Evolutionary conservation across 2,113 vertebrate genomes (phyloP), one percentile per base, ranked within the genome.

Genomic region (Lophochroa leadbeateri): DNA sequence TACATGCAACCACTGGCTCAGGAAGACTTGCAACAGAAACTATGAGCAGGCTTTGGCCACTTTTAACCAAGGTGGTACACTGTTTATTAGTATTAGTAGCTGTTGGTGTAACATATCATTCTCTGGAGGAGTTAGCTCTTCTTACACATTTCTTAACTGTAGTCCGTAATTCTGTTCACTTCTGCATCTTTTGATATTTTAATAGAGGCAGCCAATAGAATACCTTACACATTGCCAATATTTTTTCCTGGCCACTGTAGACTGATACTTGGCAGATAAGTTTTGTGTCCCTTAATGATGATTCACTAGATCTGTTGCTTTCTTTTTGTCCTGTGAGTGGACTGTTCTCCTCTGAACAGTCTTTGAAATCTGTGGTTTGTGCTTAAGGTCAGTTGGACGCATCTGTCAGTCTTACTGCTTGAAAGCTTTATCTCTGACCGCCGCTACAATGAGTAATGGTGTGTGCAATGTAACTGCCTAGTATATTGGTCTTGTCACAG

Each of bases 401-500:
- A 23, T 16, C 31, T 78, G 11, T 78, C 65, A 68, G 28, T 41
- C 21, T 23, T 49, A 11, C 17, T 49, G 13, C 72, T 78, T 75
- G 74, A 68, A 64, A 50, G 43, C 43, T 91, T 82, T 82, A 39
- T 67, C 50, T 77, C 47, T 79, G 50, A 43, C 29, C 27, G 21
- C 17, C 24, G 7, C 28, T 50, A 0, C 65, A 50, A 2, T 20
- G 65, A 10, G 20, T 18, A 10, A 7, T 20, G 29, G 10, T 58
- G 65, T 58, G 25, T 87, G 29, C 65, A 71, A 64, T 24, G 37
- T 78, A 67, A 7, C 25, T 68, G 55, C 50, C 65, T 86, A 57
- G 2, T 1, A 2, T 60, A 6, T 1, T 39, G 23, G 17, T 55
- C 39, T 90, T 84, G 57, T 58, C 29, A 13, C 29, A 1, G 0